Percentiles rank a stretch among this genome's conserved stretches.
Conservation (phyloP, 2,888 invertebrate genomes). For the Bombyx huttoni region DNA sequence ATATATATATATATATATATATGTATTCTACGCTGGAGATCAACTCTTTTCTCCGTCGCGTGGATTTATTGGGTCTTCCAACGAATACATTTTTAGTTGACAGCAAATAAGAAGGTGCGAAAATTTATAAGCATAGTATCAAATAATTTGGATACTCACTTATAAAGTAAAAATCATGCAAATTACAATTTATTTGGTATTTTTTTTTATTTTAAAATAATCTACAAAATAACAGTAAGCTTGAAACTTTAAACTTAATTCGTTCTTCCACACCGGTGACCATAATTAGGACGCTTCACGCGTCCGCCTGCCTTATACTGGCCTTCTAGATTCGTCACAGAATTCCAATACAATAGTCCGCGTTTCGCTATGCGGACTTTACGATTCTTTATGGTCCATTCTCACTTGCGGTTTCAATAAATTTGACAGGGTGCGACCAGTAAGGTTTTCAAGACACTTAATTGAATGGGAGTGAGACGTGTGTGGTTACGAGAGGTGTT, state of each 20-base stretch:
- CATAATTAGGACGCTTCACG: constrained; percentile 11
- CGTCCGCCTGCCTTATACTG: constrained; percentile 20
- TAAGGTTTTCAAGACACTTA: constrained; percentile 6
- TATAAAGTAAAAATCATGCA: too few species aligned
- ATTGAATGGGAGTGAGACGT: background rate
- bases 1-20: too few species aligned
- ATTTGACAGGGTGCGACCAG: constrained; percentile 2
- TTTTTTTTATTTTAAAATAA: background rate
- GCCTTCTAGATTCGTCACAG: constrained; percentile 47
- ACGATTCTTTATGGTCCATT: constrained; percentile 57
- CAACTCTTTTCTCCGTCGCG: too few species aligned
- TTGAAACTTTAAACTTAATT: background rate
- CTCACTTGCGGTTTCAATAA: constrained; percentile 32
- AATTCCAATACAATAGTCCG: constrained; percentile 53
- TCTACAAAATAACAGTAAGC: background rate
- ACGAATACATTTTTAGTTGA: too few species aligned
- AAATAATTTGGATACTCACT: too few species aligned
- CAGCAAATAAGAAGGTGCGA: too few species aligned
- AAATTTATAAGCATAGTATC: too few species aligned
- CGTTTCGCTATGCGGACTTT: constrained; percentile 41
- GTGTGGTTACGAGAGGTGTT: constrained; percentile 23
- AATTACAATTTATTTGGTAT: too few species aligned
- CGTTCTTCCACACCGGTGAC: background rate
- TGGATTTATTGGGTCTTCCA: too few species aligned
- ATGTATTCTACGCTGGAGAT: too few species aligned